Percentiles rank a stretch among this genome's conserved stretches.
These are phyloP conservation scores for Crotophaga sulcirostris DNA, from an alignment of 2,113 vertebrate genomes.

Conservation along the genomic window DNA sequence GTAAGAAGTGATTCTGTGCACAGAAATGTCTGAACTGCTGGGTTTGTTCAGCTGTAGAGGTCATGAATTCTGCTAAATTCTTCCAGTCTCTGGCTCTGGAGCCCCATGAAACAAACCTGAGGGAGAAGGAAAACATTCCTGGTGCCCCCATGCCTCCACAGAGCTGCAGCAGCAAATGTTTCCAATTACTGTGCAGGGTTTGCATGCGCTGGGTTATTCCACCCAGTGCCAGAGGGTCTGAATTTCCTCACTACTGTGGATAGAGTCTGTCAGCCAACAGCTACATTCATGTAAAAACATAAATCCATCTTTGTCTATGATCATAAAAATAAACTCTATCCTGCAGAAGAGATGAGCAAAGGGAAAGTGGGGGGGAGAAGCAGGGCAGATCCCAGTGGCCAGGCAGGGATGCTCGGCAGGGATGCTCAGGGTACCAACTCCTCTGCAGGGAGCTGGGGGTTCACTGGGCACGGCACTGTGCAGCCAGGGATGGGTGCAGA, in stretches of 20 bases:
- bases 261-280: background rate
- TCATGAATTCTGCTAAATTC: conserved; percentile 10
- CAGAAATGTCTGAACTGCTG: background rate
- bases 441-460: background rate
- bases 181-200: conserved; percentile 33
- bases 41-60: background rate
- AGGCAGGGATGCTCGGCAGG: too few species aligned
- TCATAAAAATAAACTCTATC: background rate
- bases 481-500: background rate
- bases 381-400: too few species aligned
- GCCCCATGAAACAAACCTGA: background rate
- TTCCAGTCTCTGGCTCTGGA: background rate
- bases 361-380: background rate
- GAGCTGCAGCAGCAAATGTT: conserved; percentile 31
- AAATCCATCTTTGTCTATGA: background rate
- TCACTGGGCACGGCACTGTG: fast-evolving
- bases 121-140: conserved; percentile 34
- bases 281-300: background rate
- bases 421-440: background rate
- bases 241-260: background rate
- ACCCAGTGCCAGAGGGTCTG: background rate
- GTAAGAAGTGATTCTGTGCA: background rate
- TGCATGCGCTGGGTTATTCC: background rate
- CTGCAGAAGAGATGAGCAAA: background rate
- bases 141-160: background rate